A percentile compares a stretch with the other conserved stretches of the same genome.
Conservation (phyloP, 2,113 vertebrate genomes). For the Chlamydotis undulata region DNA sequence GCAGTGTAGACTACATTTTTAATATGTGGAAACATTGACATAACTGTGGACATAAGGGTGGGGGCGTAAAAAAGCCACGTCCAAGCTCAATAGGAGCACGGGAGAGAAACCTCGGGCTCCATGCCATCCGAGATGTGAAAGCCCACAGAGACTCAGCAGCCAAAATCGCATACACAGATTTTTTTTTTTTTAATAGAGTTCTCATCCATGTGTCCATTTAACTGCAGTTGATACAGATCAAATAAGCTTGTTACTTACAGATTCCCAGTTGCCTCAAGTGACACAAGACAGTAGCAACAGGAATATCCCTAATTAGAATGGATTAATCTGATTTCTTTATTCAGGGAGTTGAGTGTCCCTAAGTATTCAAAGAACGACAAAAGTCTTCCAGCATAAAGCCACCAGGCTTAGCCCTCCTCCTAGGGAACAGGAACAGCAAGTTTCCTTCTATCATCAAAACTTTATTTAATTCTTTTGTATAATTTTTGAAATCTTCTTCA, state of each 20-base stretch:
- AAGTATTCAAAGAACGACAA: neutral
- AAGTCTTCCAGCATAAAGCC: neutral
- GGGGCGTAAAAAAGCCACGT: conserved; percentile 69
- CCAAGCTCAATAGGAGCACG: conserved; percentile 64
- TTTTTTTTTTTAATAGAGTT: conserved; percentile 68
- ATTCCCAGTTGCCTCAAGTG: conserved; percentile 46
- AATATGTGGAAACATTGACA: conserved; percentile 39
- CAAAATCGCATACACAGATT: conserved; percentile 52
- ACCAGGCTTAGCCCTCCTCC: neutral
- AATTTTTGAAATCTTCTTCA: neutral
- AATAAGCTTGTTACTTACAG: conserved; percentile 49
- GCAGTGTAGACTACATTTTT: conserved; percentile 30
- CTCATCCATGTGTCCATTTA: conserved; percentile 63
- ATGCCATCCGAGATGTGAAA: conserved; percentile 65
- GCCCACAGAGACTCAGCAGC: conserved; percentile 61
- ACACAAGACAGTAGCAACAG: conserved; percentile 34
- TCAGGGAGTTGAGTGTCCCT: neutral
- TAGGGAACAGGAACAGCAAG: neutral
- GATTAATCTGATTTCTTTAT: conserved; percentile 16
- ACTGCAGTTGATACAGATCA: conserved; percentile 44
- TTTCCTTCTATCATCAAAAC: neutral
- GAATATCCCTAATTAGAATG: conserved; percentile 48
- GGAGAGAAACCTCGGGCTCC: conserved; percentile 64
- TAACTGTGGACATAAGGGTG: conserved; percentile 67
- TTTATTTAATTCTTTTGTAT: neutral